Evolutionary conservation across 1,140 invertebrate species (phyloP), one percentile per base, ranked within the genome.

Genomic region (Trichonephila clavipes): DNA sequence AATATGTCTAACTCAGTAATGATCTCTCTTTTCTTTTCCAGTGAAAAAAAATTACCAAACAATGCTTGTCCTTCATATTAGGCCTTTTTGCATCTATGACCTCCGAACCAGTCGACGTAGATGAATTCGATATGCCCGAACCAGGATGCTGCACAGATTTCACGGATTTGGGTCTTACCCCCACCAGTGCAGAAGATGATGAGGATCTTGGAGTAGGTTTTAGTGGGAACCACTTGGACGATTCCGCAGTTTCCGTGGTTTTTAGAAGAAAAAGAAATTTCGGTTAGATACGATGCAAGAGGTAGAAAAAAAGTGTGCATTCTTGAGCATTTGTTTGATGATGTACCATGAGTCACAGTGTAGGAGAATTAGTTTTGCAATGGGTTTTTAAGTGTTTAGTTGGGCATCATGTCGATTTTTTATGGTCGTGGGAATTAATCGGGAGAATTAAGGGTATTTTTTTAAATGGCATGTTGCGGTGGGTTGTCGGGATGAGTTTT

Each of bases 1-100:
- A 88, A 64, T 69, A 34, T 10, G 61, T n/a, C 51, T 34, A 88
- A 69, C 87, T 77, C 62, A 64, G 61, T 90, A 90, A 90, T 90
- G 88, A 90, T 61, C 64, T 81, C 88, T 51, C 21, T 69, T 44
- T 44, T 51, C 61, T 59, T 5, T n/a, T 12, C 40, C 3, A 19
- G 12, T 64, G 28, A 66, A 58, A 69, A 88, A 69, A 51, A 21
- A 64, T 14, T 34, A 28, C 64, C n/a, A 88, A 88, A 88, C 87
- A 88, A 88, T 88, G 87, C 64, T 1, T 6, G 28, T 69, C 87
- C 87, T 88, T 88, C 85, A 88, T 72, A 58, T 19, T 61, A 18
- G n/a, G 58, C 19, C 51, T 87, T 61, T 87, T 14, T 62, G 51
- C 16, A n/a, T 86, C 34, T 44, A 64, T 51, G 87, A 66, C 28